Base-by-base conservation (phyloP, 2,888 invertebrate genomes). In the Argyra leucocephala region DNA sequence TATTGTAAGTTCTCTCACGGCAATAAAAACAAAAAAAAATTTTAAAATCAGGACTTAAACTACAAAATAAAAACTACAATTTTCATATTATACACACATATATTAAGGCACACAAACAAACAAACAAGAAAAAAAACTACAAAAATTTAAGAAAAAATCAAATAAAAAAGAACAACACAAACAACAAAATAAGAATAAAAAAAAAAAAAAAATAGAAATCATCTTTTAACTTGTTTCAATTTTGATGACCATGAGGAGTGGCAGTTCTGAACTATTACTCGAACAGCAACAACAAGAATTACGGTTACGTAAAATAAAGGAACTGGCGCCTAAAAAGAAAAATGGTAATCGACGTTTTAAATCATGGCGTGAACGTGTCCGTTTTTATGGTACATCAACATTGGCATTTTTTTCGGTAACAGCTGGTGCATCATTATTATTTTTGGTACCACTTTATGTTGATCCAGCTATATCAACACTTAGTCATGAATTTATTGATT, bases 381-480 rank as follows among this genome's bases (percentile, higher is more conserved):
- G 85, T 78, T 88, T 88, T 76, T 88, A 88, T 80, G 83, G 86
- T 71, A 88, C 88, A 70, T 86, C 87, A 71, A 83, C 87, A 71
- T 81, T 88, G 74, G 88, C 86, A 70, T 83, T 88, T 74, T 83
- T 87, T 72, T 86, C 88, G 71, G 86, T 88, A 77, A 84, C 86
- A 69, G 87, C 88, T 70, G 88, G 88, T 70, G 87, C 88, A 68
- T 88, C 88, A 48, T 81, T 89, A 67, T 81, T 89, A 69, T 89
- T 89, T 80, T 82, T 89, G 71, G 88, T 89, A 70, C 88, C 88
- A 71, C 82, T 89, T 26, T 87, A 88, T 78, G 88, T 89, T 69
- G 93, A 93, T 79, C 93, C 93, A 69, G 93, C 93, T 65, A 88
- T 93, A 75, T 90, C 93, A 70, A 92, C 93, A 60, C 86, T 93